Percentiles rank a stretch among this genome's conserved stretches.
Conservation (phyloP, 2,888 invertebrate species). For the Drosophila paracracens region DNA sequence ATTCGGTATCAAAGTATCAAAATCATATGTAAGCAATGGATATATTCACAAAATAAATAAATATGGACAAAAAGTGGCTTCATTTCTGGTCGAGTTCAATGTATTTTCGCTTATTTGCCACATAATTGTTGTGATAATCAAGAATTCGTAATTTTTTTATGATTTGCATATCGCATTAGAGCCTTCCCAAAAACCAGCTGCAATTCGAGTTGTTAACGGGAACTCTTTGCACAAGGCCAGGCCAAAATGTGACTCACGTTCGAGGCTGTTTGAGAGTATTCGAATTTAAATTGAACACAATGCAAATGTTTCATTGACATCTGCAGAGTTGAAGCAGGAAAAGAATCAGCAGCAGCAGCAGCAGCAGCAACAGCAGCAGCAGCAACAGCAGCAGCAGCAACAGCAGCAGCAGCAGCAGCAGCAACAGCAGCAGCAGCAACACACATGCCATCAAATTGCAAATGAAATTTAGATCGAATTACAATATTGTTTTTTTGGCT, state of each 20-base stretch:
- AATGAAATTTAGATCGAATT: conserved; percentile 61
- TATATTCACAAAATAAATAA: background rate
- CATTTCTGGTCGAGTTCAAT: conserved; percentile 6
- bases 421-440: background rate
- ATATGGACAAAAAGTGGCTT: background rate
- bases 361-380: too few species aligned
- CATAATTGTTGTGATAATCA: conserved; percentile 20
- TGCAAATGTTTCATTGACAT: conserved; percentile 42
- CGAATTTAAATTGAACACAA: conserved; percentile 49
- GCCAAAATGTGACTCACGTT: conserved; percentile 43
- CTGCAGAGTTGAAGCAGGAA: conserved; percentile 8
- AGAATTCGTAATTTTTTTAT: background rate
- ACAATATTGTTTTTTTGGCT: conserved; percentile 15
- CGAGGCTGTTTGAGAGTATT: conserved; percentile 9
- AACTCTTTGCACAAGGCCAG: conserved; percentile 14
- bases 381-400: background rate
- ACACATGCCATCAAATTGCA: conserved; percentile 40
- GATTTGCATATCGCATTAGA: conserved; percentile 40
- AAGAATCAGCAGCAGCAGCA: rapidly evolving
- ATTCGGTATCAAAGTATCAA: background rate
- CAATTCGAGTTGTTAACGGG: conserved; percentile 29
- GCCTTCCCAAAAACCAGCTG: background rate
- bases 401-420: background rate
- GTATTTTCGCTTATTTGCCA: background rate
- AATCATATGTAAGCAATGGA: background rate